Evolutionary conservation across 2,797 vertebrate species (phyloP).

Genomic region (Microcaecilia unicolor): DNA sequence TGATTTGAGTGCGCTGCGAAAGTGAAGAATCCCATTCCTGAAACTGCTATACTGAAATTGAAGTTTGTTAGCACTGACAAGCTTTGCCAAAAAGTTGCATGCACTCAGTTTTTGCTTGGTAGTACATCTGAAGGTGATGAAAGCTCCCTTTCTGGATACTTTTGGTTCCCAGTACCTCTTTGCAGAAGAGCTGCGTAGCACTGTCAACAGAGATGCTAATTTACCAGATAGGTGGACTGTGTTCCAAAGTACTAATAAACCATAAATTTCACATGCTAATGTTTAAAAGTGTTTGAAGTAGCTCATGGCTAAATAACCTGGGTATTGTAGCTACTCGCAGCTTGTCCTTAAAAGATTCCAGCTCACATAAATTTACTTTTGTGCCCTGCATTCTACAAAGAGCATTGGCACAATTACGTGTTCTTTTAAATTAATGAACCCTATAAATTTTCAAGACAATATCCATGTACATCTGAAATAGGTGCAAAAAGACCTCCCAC

Average conservation of each 20-base stretch:
- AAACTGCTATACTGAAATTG: too few species aligned
- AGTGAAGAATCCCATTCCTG: too few species aligned
- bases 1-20: too few species aligned
- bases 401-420: too few species aligned
- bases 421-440: too few species aligned
- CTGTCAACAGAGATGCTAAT: background rate
- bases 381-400: too few species aligned
- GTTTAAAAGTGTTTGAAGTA: background rate
- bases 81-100: background rate
- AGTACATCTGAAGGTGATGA: background rate
- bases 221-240: background rate
- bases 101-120: rapidly evolving
- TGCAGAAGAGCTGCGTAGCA: rapidly evolving
- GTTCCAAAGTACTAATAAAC: background rate
- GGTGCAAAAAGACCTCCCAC: too few species aligned
- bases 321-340: rapidly evolving
- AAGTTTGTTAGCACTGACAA: too few species aligned
- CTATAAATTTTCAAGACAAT: too few species aligned
- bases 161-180: background rate
- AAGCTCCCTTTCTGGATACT: background rate
- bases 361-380: too few species aligned
- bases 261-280: background rate
- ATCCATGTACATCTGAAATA: too few species aligned
- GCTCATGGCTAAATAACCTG: background rate
- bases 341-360: too few species aligned